These are phyloP conservation scores for Euschistus heros DNA, from an alignment of 1,140 invertebrate genomes.

Conservation along the genomic window DNA sequence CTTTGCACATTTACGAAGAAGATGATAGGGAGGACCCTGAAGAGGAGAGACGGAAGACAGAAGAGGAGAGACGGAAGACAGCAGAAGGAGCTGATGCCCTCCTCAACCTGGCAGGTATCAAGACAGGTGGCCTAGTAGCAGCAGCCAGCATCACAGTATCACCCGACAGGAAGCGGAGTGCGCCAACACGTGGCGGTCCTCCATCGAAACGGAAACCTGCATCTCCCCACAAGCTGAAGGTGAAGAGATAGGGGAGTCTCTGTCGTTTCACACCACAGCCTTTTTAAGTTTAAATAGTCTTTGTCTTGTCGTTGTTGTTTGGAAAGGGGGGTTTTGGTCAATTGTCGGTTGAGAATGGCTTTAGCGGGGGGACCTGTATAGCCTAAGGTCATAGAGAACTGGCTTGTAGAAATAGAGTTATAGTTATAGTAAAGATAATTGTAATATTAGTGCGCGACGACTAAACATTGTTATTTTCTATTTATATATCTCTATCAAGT, in stretches of 20 bases:
- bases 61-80: conserved; percentile 60
- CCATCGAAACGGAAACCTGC: conserved; percentile 19
- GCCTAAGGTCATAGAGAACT: no score
- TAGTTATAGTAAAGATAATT: no score
- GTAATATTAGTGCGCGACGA: no score
- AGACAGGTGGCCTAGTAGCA: conserved; percentile 29
- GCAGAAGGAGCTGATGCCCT: conserved; percentile 64
- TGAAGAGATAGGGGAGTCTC: conserved; percentile 19
- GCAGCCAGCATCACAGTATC: not conserved
- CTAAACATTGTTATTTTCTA: no score
- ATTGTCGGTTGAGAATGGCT: no score
- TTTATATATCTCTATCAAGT: no score
- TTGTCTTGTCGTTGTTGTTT: not conserved
- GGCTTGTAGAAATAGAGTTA: no score
- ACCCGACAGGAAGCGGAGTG: not conserved
- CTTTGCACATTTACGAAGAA: conserved; percentile 19
- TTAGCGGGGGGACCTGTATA: no score
- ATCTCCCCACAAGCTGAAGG: conserved; percentile 18
- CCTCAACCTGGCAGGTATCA: conserved; percentile 56
- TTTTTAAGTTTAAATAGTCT: not conserved
- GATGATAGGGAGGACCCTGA: conserved; percentile 11
- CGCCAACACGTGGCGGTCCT: not conserved
- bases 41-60: conserved; percentile 6
- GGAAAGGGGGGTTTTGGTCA: not conserved
- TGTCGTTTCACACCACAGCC: not conserved